Evolutionary conservation across 2,113 vertebrate species (phyloP).

Genomic region (Rhinolophus ferrumequinum): DNA sequence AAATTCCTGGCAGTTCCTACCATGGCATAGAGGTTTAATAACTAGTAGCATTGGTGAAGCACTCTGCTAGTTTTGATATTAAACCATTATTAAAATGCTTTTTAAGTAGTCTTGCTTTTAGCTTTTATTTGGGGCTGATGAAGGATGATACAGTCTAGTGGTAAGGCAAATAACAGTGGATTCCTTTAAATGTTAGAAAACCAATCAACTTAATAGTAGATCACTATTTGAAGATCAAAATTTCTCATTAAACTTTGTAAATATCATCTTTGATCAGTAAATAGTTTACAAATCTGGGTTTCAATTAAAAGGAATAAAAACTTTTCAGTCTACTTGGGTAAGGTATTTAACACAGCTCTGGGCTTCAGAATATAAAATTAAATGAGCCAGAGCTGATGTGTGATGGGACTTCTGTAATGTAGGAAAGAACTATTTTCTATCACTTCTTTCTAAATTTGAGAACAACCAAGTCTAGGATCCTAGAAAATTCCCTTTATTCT

Average conservation of each 20-base stretch:
- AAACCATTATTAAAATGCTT: not conserved
- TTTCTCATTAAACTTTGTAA: constrained; percentile 52
- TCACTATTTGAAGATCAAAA: not conserved
- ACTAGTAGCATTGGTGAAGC: not conserved
- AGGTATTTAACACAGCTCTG: not conserved
- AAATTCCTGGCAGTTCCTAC: not conserved
- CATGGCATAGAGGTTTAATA: not conserved
- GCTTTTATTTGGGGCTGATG: not conserved
- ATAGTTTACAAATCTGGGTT: constrained; percentile 48
- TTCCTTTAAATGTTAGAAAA: constrained; percentile 42
- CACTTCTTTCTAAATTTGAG: not conserved
- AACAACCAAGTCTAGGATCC: not conserved
- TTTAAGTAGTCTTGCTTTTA: not conserved
- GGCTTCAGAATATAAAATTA: not conserved
- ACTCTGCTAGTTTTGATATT: not conserved
- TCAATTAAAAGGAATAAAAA: constrained; percentile 56
- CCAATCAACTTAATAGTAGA: constrained; percentile 56
- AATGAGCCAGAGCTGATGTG: not conserved
- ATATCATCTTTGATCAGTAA: constrained; percentile 62
- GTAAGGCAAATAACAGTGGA: constrained; percentile 30
- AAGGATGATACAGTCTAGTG: not conserved
- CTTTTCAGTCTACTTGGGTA: not conserved
- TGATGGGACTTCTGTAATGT: not conserved
- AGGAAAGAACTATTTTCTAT: not conserved
- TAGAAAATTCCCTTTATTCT: not conserved